Conservation (phyloP, 2,113 vertebrate genomes). For the Myiozetetes cayanensis region DNA sequence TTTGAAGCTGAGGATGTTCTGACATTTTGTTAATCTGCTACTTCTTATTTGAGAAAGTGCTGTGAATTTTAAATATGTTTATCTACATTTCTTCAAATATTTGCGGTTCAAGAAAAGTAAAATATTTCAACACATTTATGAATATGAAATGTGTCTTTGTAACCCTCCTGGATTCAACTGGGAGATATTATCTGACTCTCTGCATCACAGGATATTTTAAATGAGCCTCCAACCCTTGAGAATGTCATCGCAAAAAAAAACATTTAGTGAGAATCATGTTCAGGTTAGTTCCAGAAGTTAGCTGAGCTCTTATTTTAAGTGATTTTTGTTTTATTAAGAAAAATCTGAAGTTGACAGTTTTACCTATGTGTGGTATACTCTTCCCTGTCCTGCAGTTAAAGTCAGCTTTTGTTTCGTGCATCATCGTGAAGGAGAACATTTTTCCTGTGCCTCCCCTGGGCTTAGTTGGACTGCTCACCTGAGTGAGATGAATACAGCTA, state of each 20-base stretch:
- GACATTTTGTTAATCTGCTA: constrained; percentile 58
- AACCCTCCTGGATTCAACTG: constrained; percentile 33
- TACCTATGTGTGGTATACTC: background rate
- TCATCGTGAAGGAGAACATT: background rate
- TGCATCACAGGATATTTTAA: background rate
- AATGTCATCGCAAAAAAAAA: background rate
- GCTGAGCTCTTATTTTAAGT: background rate
- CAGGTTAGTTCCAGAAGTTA: background rate
- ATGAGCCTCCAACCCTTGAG: background rate
- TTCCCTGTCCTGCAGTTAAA: background rate
- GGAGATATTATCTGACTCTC: background rate
- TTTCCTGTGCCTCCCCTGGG: constrained; percentile 39
- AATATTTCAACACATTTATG: constrained; percentile 50
- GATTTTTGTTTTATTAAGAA: constrained; percentile 14
- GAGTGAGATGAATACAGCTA: constrained; percentile 35
- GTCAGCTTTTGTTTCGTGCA: background rate
- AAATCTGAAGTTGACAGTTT: background rate
- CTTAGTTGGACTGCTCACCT: constrained; percentile 12
- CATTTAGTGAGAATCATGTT: background rate
- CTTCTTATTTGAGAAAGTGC: constrained; percentile 48
- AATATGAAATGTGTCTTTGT: constrained; percentile 46
- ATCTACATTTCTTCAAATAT: constrained; percentile 58
- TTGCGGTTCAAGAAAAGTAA: constrained; percentile 53
- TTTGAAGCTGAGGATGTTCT: constrained; percentile 52
- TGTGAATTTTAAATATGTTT: constrained; percentile 68